Base-by-base conservation (phyloP, 2,888 invertebrate genomes). In the Therioaphis trifolii region DNA sequence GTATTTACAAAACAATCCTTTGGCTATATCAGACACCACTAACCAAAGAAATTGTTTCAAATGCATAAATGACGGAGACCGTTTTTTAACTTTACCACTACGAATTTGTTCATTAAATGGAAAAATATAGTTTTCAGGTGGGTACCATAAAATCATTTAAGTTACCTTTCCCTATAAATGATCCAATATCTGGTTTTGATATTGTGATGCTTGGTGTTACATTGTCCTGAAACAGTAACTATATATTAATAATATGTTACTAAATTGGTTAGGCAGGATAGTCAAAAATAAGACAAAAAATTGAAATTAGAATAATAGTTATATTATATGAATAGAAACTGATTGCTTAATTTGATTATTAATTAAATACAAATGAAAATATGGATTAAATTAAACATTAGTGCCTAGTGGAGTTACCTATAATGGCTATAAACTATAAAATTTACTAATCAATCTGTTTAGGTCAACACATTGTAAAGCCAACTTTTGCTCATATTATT, bases 111-210 rank as follows among this genome's bases (percentile, higher is more conserved):
- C 61, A 61, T 11, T 12, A 61, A 12, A 27, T 61, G 61, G 61
- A 61, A 61, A 61, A 61, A 61, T 58, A 24, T 61, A 61, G 27
- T 61, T 61, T 27, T 61, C 12, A 27, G 61, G 27, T 61, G 61
- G 61, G 61, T 61, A 61, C 61, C 61, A 61, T 61, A 27, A 61
- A 61, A 61, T 61, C 61, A 61, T 61, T 61, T 14, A 61, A 61
- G 61, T 61, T 61, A 27, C 61, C 12, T 61, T 61, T 61, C 27
- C 61, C 61, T 27, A 61, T 27, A 61, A 61, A 61, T 4, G 61
- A 61, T 61, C 61, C 61, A 61, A 61, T 61, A 61, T 61, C 61
- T 27, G 61, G 61, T 61, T 61, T 61, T 61, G 61, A 61, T 61
- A 61, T 61, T 27, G 14, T 27, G 14, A 27, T 24, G 24, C 58